phyloP scores from a whole-genome alignment of 2,797 vertebrate species.

The Graptemys geographica region DNA sequence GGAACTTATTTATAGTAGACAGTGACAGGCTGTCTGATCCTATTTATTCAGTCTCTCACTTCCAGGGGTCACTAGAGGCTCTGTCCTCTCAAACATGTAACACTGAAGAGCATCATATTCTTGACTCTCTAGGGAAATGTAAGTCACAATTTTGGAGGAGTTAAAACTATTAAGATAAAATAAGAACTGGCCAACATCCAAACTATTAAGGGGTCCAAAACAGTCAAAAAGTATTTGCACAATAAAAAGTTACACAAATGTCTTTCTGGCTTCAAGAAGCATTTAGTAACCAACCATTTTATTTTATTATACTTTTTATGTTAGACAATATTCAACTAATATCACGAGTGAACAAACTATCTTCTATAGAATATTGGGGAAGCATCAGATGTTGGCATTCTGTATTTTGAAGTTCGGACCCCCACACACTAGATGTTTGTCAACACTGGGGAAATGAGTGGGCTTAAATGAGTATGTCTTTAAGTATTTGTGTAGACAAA shows the following conservation, averaged over 20 bases:
- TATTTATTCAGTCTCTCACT: constrained; percentile 51
- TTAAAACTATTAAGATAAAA: constrained; percentile 34
- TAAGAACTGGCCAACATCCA: constrained; percentile 28
- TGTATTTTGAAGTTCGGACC: not conserved
- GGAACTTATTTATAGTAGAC: constrained; percentile 37
- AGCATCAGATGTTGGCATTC: not conserved
- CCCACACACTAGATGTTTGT: not conserved
- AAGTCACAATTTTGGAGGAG: not conserved
- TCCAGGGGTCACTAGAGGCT: constrained; percentile 61
- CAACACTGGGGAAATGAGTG: not conserved
- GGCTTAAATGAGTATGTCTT: not conserved
- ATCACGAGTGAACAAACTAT: not conserved
- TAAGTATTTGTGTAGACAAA: not conserved
- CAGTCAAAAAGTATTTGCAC: constrained; percentile 25
- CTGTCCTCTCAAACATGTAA: constrained; percentile 15
- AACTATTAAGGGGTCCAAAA: not conserved
- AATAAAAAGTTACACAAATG: not conserved
- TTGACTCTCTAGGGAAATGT: constrained; percentile 44
- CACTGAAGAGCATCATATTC: constrained; percentile 37
- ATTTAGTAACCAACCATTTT: not conserved
- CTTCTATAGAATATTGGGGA: not conserved
- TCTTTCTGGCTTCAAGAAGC: not conserved
- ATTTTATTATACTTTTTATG: not conserved
- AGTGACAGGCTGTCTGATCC: constrained; percentile 65
- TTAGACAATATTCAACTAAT: not conserved